Evolutionary conservation across 2,888 invertebrate genomes (phyloP), one percentile per base, ranked within the genome.

Genomic region (Diplolepis rosae): DNA sequence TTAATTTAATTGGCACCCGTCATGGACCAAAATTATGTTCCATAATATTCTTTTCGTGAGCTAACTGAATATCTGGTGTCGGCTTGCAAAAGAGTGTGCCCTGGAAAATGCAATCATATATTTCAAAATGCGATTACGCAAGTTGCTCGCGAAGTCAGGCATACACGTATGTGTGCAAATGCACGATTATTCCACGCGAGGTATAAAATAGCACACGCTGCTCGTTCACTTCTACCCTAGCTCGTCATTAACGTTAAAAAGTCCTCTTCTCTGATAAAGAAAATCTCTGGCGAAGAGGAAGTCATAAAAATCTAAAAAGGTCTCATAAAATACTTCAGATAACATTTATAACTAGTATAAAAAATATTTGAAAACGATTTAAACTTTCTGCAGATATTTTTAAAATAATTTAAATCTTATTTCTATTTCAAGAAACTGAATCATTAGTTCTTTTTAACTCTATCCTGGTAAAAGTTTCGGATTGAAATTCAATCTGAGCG

Each of bases 1-100:
- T 77, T 77, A 77, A 68, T 76, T 76, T 76, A 77, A 77, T 77
- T 77, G 71, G 68, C 39, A 45, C 39, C 32, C 66, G 65, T 51
- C 66, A 24, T 32, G 50, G 32, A 18, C 61, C 50, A 52, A 77
- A 71, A 76, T 77, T 77, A 73, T 73, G 51, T 52, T 22, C 30
- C 24, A 65, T 28, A 28, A 45, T 51, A 24, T 35, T 50, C 18
- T 24, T 22, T 11, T 22, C 56, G 22, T 30, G 30, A 35, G 24
- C 35, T 35, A 13, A 24, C 61, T 35, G 35, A 35, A 22, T 61
- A 61, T 35, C 24, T 61, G 35, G 24, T 6, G 24, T 61, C 39
- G 22, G 24, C 24, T 61, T 39, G 18, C 24, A 61, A 61, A 61
- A 61, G 61, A 35, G 35, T 24, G 39, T 35, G 61, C 35, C 61